phyloP scores from a whole-genome alignment of 64 coral and sea anemone genomes.

The Montipora efflorescens region DNA sequence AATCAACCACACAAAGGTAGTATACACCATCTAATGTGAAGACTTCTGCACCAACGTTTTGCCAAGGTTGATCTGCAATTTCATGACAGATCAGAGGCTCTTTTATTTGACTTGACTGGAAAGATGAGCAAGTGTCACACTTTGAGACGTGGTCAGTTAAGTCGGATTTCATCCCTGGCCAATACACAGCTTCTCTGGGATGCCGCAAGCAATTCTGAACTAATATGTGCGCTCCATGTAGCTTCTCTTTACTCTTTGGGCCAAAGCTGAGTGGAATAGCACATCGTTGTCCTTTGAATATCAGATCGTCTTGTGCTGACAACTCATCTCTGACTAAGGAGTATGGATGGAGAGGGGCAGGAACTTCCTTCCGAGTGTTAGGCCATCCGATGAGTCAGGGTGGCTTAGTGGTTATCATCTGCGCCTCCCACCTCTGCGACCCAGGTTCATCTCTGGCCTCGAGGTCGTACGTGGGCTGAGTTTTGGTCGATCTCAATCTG shows the following conservation, averaged over 20 bases:
- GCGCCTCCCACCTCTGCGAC: too few species aligned
- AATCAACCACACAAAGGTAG: slow-evolving; percentile 25
- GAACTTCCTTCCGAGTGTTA: neutral
- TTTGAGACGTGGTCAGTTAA: neutral
- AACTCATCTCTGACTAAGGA: slow-evolving; percentile 6
- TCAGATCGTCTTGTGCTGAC: slow-evolving; percentile 9
- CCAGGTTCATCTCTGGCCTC: too few species aligned
- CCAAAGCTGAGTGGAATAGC: neutral
- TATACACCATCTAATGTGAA: slow-evolving; percentile 1
- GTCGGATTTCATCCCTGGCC: slow-evolving; percentile 27
- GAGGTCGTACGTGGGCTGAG: too few species aligned
- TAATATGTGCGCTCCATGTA: neutral
- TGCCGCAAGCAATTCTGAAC: slow-evolving; percentile 1
- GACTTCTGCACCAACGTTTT: slow-evolving; percentile 7
- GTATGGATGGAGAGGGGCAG: neutral
- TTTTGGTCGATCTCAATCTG: too few species aligned
- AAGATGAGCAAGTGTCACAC: neutral
- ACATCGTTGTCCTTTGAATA: neutral
- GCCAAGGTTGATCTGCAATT: slow-evolving; percentile 29
- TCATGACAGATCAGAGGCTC: slow-evolving; percentile 27
- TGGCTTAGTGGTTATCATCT: too few species aligned
- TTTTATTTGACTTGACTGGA: neutral
- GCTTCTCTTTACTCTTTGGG: slow-evolving; percentile 18
- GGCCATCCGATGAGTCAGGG: neutral
- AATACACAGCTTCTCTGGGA: slow-evolving; percentile 7